Evolutionary conservation across 1,140 invertebrate species (phyloP).

Genomic region (Akabosia matsudoensis): DNA sequence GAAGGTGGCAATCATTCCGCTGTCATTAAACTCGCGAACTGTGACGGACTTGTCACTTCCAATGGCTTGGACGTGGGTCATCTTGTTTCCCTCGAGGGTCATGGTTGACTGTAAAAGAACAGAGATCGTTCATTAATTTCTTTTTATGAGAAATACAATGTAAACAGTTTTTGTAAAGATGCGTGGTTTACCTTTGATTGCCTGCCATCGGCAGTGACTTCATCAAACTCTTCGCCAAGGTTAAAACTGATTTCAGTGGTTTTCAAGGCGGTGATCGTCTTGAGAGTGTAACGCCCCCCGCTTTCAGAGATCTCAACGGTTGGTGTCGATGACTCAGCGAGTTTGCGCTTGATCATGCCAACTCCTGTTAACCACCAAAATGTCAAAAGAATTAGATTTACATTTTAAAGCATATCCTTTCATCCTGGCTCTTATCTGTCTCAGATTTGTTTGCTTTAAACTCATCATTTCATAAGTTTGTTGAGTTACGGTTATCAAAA

Average conservation of each 20-base stretch:
- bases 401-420: too few species aligned
- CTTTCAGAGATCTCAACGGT: constrained; percentile 53
- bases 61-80: constrained; percentile 33
- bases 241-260: constrained; percentile 56
- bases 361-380: constrained; percentile 52
- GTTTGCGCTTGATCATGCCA: constrained; percentile 53
- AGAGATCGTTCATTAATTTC: not conserved
- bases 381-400: too few species aligned
- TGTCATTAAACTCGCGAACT: not conserved
- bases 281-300: constrained; percentile 54
- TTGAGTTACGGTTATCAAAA: too few species aligned
- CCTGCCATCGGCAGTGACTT: constrained; percentile 56
- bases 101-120: constrained; percentile 34
- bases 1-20: constrained; percentile 20
- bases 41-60: not conserved
- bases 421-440: too few species aligned
- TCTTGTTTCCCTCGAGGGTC: constrained; percentile 45
- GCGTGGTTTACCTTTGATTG: constrained; percentile 51
- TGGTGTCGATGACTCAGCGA: constrained; percentile 54
- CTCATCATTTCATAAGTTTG: too few species aligned
- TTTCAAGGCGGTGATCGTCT: constrained; percentile 58
- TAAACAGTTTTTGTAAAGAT: not conserved
- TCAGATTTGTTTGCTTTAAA: too few species aligned
- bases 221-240: constrained; percentile 57
- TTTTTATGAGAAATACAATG: not conserved